Percentiles rank a stretch among this genome's conserved stretches.
phyloP scores from a whole-genome alignment of 2,888 invertebrate species.

The Phlogophora meticulosa region DNA sequence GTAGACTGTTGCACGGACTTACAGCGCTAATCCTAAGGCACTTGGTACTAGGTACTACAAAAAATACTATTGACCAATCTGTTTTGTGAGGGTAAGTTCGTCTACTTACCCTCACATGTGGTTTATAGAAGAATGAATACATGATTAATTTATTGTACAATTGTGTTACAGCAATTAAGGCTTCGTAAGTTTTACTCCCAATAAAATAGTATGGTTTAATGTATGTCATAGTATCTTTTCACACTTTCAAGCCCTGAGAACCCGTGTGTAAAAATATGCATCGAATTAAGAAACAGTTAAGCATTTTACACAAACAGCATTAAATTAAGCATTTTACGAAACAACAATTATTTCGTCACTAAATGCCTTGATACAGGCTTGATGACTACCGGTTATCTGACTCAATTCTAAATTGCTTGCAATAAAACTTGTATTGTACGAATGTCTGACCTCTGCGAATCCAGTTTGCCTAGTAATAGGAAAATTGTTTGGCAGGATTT shows the following conservation, averaged over 20 bases:
- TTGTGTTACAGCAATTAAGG: not conserved
- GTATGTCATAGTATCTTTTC: conserved; percentile 7
- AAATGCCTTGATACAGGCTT: conserved; percentile 37
- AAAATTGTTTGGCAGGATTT: conserved; percentile 40
- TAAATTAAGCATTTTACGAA: no score
- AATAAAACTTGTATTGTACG: conserved; percentile 55
- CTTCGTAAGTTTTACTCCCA: not conserved
- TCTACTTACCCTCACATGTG: no score
- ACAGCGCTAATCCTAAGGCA: not conserved
- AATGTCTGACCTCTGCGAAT: conserved; percentile 51
- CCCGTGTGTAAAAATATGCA: not conserved
- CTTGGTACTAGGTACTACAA: no score
- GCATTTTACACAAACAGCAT: no score
- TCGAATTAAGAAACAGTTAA: conserved; percentile 8
- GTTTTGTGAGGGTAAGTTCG: not conserved
- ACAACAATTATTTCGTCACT: conserved; percentile 40
- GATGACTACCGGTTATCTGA: conserved; percentile 53
- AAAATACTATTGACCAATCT: not conserved
- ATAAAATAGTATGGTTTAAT: not conserved
- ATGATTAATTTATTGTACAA: not conserved
- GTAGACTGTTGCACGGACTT: no score
- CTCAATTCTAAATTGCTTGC: conserved; percentile 54
- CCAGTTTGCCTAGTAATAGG: conserved; percentile 44
- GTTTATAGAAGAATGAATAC: conserved; percentile 7
- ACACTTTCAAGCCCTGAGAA: not conserved